These are phyloP conservation scores for Varecia variegata DNA, from an alignment of 2,797 vertebrate species.

Conservation along the genomic window DNA sequence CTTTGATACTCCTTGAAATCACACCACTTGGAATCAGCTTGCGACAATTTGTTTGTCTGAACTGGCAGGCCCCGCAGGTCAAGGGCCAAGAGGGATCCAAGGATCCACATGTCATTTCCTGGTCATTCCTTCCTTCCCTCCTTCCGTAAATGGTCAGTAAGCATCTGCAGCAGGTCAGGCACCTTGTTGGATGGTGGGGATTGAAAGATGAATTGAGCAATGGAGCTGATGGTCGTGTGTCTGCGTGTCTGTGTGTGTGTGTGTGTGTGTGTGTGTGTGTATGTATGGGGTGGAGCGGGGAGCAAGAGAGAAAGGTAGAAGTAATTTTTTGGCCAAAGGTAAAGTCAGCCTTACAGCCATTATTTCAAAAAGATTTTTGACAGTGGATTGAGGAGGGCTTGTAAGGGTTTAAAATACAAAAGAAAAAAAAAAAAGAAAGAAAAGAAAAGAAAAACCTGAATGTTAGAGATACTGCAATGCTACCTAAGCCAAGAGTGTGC, in stretches of 20 bases:
- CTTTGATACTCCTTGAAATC: neutral
- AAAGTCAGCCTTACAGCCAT: neutral
- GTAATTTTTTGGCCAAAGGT: neutral
- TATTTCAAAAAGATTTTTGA: neutral
- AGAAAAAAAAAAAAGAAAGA: neutral
- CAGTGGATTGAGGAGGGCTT: neutral
- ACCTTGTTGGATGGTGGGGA: neutral
- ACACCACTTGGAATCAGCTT: neutral
- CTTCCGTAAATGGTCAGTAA: neutral
- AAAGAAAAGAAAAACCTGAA: neutral
- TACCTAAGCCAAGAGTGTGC: neutral
- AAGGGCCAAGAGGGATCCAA: rapidly evolving
- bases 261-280: neutral
- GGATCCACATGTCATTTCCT: neutral
- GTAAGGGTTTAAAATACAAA: neutral
- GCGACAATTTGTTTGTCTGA: neutral
- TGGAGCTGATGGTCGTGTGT: neutral
- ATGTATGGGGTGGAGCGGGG: no score
- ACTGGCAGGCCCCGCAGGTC: neutral
- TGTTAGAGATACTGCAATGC: neutral
- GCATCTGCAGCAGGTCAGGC: neutral
- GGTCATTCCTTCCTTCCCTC: neutral
- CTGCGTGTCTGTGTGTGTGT: neutral
- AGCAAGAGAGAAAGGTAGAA: neutral
- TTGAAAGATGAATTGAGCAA: neutral